phyloP scores from a whole-genome alignment of 2,113 vertebrate species.

The Dromiciops gliroides region DNA sequence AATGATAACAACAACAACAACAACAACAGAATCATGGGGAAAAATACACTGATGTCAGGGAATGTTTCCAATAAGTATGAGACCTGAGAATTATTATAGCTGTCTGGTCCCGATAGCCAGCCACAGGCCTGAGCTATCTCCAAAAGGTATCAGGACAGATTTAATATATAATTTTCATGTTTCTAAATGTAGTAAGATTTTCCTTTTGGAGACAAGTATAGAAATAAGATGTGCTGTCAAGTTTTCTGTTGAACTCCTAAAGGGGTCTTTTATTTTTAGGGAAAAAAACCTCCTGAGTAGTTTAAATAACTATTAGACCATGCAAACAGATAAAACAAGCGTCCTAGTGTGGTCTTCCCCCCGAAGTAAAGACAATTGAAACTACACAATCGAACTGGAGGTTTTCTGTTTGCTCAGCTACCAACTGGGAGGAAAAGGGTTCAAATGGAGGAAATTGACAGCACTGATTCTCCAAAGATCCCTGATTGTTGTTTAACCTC shows the following conservation, averaged over 20 bases:
- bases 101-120: not conserved
- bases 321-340: constrained; percentile 32
- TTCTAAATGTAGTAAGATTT: not conserved
- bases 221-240: not conserved
- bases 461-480: too few species aligned
- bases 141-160: not conserved
- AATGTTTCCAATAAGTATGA: not conserved
- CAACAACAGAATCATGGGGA: not conserved
- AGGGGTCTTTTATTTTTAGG: not conserved
- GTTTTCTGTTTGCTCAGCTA: constrained; percentile 26
- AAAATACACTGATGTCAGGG: not conserved
- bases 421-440: not conserved
- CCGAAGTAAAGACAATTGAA: constrained; percentile 44
- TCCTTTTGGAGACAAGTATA: not conserved
- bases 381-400: constrained; percentile 9
- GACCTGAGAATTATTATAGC: not conserved
- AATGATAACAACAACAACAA: not conserved
- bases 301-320: constrained; percentile 51
- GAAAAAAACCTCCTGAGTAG: constrained; percentile 2
- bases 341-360: not conserved
- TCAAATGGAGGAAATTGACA: not conserved
- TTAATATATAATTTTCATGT: not conserved
- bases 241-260: constrained; percentile 7
- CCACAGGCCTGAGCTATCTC: not conserved
- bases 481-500: not conserved